phyloP scores from a whole-genome alignment of 2,113 vertebrate species.

The Stictonetta naevosa region DNA sequence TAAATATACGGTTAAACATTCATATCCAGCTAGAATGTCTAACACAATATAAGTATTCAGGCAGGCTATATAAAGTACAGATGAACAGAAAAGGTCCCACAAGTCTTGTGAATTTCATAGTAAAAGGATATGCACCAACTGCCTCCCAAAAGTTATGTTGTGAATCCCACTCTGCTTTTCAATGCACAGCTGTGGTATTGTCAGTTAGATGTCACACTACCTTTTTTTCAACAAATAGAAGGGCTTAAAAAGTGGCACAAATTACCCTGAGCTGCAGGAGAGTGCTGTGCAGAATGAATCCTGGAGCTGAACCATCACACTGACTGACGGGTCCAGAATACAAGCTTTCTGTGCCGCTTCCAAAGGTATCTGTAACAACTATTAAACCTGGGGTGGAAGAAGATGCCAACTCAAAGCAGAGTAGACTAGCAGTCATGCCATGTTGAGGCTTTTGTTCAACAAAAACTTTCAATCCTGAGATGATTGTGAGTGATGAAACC shows the following conservation, averaged over 20 bases:
- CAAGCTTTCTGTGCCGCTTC: neutral
- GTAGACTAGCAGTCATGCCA: neutral
- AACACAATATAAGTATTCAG: constrained; percentile 34
- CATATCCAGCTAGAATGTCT: constrained; percentile 16
- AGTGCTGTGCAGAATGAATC: neutral
- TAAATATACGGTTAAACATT: constrained; percentile 35
- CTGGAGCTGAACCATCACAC: neutral
- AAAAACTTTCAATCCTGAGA: neutral
- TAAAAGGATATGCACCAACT: constrained; percentile 54
- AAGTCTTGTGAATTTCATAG: constrained; percentile 62
- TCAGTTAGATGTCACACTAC: neutral
- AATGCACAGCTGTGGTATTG: neutral
- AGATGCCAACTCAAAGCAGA: neutral
- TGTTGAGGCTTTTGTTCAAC: neutral
- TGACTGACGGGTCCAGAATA: neutral
- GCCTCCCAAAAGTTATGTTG: neutral
- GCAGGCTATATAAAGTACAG: constrained; percentile 60
- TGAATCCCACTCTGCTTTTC: neutral
- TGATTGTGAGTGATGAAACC: neutral
- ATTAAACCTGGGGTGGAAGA: neutral
- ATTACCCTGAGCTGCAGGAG: neutral
- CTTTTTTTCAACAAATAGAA: neutral
- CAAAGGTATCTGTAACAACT: neutral
- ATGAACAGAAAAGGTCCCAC: constrained; percentile 60
- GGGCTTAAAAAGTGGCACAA: neutral